Evolutionary conservation across 2,113 vertebrate species (phyloP).

Genomic region (Oxyura jamaicensis): DNA sequence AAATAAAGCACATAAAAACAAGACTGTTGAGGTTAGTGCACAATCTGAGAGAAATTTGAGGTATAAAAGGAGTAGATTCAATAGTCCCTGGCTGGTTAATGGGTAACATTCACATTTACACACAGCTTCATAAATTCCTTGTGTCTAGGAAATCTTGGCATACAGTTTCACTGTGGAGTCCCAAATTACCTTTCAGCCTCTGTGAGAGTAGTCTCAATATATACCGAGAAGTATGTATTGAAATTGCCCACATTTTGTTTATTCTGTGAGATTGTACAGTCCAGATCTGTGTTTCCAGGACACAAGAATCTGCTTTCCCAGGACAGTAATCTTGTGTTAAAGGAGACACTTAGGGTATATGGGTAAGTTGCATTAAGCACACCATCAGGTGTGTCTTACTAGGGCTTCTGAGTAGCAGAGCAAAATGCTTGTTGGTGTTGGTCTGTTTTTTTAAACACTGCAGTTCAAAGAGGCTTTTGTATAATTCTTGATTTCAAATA

Average conservation of each 20-base stretch:
- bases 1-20: slow-evolving; percentile 48
- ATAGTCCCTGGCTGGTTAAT: background rate
- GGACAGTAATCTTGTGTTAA: background rate
- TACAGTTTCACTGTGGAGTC: background rate
- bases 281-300: background rate
- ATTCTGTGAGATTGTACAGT: background rate
- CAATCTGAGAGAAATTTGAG: background rate
- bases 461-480: background rate
- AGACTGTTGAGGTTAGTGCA: background rate
- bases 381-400: background rate
- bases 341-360: background rate
- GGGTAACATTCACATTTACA: slow-evolving; percentile 20
- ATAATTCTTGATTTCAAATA: background rate
- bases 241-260: background rate
- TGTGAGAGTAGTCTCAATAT: background rate
- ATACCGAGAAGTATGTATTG: background rate
- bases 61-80: slow-evolving; percentile 1
- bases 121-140: background rate
- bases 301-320: background rate
- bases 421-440: background rate
- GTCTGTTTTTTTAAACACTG: background rate
- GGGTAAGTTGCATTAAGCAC: background rate
- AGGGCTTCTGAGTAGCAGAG: background rate
- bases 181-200: background rate
- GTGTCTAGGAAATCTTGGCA: background rate